These are phyloP conservation scores for Odocoileus virginianus DNA, from an alignment of 2,113 vertebrate genomes.

Conservation along the genomic window DNA sequence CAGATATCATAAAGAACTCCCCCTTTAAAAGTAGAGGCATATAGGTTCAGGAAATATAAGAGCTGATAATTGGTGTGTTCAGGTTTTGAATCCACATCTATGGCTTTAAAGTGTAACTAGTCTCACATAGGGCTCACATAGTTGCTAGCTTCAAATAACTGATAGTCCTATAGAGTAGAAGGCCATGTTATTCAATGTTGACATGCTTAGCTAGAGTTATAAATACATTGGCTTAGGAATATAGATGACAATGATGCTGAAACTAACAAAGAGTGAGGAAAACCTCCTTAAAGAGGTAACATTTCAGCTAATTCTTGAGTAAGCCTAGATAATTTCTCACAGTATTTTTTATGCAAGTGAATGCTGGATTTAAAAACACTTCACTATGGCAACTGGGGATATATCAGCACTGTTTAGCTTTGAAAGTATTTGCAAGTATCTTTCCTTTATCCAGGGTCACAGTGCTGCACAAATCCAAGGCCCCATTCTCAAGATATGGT, in stretches of 20 bases:
- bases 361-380: not conserved
- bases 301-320: not conserved
- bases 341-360: not conserved
- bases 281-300: not conserved
- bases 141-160: not conserved
- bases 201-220: not conserved
- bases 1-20: not conserved
- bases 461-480: not conserved
- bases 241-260: not conserved
- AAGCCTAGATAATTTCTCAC: not conserved
- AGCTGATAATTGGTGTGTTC: not conserved
- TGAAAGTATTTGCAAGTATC: not conserved
- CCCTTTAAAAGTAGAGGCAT: not conserved
- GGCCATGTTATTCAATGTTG: not conserved
- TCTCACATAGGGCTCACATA: not conserved
- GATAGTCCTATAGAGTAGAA: not conserved
- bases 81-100: not conserved
- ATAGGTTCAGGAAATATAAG: not conserved
- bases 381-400: not conserved
- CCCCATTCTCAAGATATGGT: not conserved
- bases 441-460: not conserved
- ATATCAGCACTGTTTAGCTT: not conserved
- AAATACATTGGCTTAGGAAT: not conserved
- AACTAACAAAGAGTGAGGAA: not conserved
- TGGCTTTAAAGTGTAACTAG: not conserved